Percentiles rank a stretch among this genome's conserved stretches.
phyloP scores from a whole-genome alignment of 2,113 vertebrate species.

The Brachypteracias leptosomus region DNA sequence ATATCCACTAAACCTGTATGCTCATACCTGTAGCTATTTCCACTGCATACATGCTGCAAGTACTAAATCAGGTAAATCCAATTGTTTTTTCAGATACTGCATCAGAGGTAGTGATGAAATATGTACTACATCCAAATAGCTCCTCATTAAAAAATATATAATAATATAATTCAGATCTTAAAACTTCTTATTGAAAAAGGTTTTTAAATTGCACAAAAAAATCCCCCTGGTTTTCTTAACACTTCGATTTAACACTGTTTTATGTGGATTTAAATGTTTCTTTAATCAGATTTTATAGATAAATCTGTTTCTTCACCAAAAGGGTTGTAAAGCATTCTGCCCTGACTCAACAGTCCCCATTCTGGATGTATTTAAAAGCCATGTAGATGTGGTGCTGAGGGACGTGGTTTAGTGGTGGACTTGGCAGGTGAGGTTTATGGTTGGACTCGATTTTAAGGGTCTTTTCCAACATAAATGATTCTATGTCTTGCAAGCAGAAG shows the following conservation, averaged over 20 bases:
- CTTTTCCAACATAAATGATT: background rate
- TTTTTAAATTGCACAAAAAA: background rate
- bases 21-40: background rate
- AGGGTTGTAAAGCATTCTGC: background rate
- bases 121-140: background rate
- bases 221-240: background rate
- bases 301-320: background rate
- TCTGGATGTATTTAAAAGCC: background rate
- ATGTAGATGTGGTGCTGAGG: background rate
- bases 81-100: background rate
- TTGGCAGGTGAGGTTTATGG: background rate
- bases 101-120: background rate
- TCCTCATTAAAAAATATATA: background rate
- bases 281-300: background rate
- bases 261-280: background rate
- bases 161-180: background rate
- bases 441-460: background rate
- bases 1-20: background rate
- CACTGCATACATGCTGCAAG: background rate
- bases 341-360: background rate
- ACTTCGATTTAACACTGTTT: background rate
- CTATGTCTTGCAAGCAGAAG: background rate
- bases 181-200: background rate
- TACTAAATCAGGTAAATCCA: background rate
- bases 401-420: background rate